Conservation (phyloP, 2,888 invertebrate species). For the Ochropleura leucogaster region DNA sequence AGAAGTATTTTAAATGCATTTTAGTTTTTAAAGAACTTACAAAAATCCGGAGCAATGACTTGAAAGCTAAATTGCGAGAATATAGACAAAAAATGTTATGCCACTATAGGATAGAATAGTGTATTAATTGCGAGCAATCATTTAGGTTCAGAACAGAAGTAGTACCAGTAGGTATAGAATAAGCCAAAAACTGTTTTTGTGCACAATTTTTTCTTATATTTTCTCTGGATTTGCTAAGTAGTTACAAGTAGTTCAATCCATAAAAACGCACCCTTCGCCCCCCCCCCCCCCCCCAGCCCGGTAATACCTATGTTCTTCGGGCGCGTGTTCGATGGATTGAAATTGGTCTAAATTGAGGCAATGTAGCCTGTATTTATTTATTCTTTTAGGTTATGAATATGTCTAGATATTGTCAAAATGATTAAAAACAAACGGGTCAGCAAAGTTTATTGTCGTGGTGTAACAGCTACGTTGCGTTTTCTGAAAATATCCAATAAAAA, state of each 20-base stretch:
- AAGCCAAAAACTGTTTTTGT: neutral
- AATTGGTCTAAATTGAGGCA: constrained; percentile 6
- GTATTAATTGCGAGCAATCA: constrained; percentile 11
- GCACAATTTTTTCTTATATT: neutral
- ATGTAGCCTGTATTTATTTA: constrained; percentile 14
- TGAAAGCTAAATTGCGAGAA: constrained; percentile 39
- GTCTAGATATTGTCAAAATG: too few species aligned
- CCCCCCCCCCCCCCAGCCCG: neutral
- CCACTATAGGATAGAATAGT: constrained; percentile 23
- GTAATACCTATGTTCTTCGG: neutral
- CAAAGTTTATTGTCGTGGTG: too few species aligned
- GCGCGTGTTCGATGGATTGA: neutral
- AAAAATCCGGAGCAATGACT: constrained; percentile 5
- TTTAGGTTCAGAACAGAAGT: neutral
- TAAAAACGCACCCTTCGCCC: neutral
- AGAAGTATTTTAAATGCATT: constrained; percentile 13
- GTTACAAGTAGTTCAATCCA: neutral
- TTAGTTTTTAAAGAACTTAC: constrained; percentile 6
- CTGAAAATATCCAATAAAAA: too few species aligned
- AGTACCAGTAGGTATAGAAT: neutral
- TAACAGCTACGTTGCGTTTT: too few species aligned
- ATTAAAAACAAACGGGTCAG: too few species aligned
- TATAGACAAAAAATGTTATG: constrained; percentile 12
- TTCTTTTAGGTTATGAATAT: too few species aligned
- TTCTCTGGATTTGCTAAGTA: too few species aligned